Evolutionary conservation across 2,888 invertebrate genomes (phyloP).

Genomic region (Chouioia cunea): DNA sequence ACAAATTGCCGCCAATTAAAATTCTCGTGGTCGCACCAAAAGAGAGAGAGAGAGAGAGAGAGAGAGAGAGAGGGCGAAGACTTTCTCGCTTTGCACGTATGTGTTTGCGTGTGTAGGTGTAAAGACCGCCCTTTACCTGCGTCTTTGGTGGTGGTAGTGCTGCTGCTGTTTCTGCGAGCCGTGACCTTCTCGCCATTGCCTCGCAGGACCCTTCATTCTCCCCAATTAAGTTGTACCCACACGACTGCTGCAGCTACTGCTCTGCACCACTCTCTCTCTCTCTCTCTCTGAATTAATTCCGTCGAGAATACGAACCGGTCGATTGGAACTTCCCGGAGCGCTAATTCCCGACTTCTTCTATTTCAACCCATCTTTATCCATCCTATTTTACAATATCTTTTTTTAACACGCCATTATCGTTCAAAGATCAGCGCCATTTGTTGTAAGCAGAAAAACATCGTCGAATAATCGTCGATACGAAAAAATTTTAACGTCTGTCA

Average conservation of each 20-base stretch:
- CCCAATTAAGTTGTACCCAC: conserved; percentile 66
- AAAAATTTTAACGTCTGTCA: too few species aligned
- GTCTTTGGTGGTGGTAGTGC: not conserved
- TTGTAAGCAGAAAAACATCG: too few species aligned
- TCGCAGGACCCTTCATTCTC: conserved; percentile 32
- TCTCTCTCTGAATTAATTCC: conserved; percentile 46
- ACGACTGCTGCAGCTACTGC: conserved; percentile 42
- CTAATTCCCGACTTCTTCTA: conserved; percentile 20
- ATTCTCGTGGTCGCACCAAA: conserved; percentile 48
- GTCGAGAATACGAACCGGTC: not conserved
- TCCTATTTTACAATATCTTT: too few species aligned
- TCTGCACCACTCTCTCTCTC: too few species aligned
- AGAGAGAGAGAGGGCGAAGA: too few species aligned
- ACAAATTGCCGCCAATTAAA: conserved; percentile 59
- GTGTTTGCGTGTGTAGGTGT: not conserved
- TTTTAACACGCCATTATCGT: too few species aligned
- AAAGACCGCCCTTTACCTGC: conserved; percentile 7
- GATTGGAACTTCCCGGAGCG: conserved; percentile 34
- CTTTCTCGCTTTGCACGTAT: conserved; percentile 1
- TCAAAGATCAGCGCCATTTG: too few species aligned
- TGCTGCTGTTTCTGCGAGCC: too few species aligned
- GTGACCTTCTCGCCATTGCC: not conserved
- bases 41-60: too few species aligned
- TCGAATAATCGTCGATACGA: too few species aligned
- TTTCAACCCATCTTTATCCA: too few species aligned